Evolutionary conservation across 2,888 invertebrate genomes (phyloP).

Genomic region (Lottia gigantea): DNA sequence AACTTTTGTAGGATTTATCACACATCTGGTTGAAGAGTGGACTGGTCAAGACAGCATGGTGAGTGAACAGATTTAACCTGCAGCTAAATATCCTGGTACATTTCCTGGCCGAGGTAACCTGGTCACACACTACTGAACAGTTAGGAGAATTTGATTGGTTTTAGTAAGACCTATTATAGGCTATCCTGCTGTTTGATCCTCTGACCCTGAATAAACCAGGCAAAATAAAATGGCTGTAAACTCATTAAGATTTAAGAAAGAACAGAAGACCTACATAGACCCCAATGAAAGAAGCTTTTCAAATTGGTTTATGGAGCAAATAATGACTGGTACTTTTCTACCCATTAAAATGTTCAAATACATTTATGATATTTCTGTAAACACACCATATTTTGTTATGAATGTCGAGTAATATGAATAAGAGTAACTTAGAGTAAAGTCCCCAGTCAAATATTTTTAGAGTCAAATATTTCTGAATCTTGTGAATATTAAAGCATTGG

Average conservation of each 20-base stretch:
- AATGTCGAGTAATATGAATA: no score
- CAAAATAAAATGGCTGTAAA: neutral
- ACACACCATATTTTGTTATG: no score
- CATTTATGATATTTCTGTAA: no score
- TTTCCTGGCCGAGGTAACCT: conserved; percentile 1
- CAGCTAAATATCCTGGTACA: conserved; percentile 5
- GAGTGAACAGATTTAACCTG: conserved; percentile 10
- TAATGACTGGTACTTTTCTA: conserved; percentile 3
- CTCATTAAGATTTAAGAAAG: neutral
- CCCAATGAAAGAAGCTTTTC: neutral
- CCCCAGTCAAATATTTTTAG: no score
- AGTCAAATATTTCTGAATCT: no score
- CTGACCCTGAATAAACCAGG: conserved; percentile 9
- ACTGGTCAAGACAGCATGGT: conserved; percentile 7
- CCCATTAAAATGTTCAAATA: conserved; percentile 1
- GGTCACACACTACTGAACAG: neutral
- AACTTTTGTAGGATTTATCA: conserved; percentile 6
- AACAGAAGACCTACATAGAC: conserved; percentile 9
- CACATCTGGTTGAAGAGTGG: neutral
- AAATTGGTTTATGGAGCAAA: conserved; percentile 4
- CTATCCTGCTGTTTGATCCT: neutral
- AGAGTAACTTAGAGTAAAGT: no score
- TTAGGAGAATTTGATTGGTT: conserved; percentile 9
- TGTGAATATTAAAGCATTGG: no score
- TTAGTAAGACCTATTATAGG: conserved; percentile 4